A percentile compares a stretch with the other conserved stretches of the same genome.
phyloP scores from a whole-genome alignment of 2,888 invertebrate genomes.

The Arctia plantaginis region DNA sequence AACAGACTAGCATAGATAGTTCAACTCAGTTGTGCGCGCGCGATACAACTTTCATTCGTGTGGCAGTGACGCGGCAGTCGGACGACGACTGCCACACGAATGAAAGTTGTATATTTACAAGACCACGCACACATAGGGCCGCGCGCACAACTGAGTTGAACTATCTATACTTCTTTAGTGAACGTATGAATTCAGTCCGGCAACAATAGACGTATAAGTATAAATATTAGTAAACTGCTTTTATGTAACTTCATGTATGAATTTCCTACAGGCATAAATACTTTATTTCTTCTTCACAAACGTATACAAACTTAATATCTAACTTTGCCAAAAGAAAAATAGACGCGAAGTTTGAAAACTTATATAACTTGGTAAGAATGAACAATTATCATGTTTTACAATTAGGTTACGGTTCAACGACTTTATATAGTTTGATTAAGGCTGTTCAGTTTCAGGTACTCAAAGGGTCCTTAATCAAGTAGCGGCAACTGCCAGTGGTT shows the following conservation, averaged over 20 bases:
- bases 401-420: neutral
- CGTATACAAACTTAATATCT: neutral
- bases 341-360: neutral
- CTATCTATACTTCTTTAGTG: neutral
- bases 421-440: neutral
- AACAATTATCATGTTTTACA: neutral
- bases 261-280: neutral
- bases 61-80: no score
- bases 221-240: constrained; percentile 1
- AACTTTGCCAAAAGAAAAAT: constrained; percentile 3
- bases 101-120: no score
- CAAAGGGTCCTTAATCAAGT: neutral
- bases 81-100: no score
- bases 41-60: no score
- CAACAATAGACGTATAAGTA: neutral
- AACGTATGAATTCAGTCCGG: neutral
- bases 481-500: neutral
- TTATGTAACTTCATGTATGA: neutral
- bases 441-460: neutral
- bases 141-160: no score
- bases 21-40: no score
- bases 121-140: no score
- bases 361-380: constrained; percentile 1
- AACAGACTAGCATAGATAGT: no score
- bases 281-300: constrained; percentile 3